Conservation (phyloP, 1,140 invertebrate species). For the Dreissena polymorpha region DNA sequence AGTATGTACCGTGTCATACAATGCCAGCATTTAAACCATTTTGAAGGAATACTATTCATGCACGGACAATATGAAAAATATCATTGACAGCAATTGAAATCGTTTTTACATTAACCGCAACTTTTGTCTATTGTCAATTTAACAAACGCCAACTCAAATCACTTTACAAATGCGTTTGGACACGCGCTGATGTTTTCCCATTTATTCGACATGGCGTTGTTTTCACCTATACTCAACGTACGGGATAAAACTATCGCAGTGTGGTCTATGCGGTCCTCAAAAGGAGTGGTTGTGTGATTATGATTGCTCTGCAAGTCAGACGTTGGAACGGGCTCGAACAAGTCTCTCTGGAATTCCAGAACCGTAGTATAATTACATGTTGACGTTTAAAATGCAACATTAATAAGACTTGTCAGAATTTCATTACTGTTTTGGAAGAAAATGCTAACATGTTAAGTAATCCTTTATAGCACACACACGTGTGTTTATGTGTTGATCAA, state of each 20-base stretch:
- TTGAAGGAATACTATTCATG: no score
- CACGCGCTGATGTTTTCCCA: conserved; percentile 57
- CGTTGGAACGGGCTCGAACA: conserved; percentile 21
- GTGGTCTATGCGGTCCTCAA: conserved; percentile 58
- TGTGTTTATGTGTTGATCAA: no score
- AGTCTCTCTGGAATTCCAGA: conserved; percentile 40
- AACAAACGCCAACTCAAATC: background rate
- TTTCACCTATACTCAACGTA: conserved; percentile 65
- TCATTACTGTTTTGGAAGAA: background rate
- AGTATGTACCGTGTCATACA: no score
- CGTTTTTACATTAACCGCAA: no score
- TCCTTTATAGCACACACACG: no score
- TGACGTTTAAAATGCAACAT: background rate
- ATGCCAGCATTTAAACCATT: no score
- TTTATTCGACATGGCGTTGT: conserved; percentile 56
- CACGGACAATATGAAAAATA: no score
- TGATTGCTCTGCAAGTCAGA: conserved; percentile 52
- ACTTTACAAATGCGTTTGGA: conserved; percentile 35
- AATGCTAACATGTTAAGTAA: no score
- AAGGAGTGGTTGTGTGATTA: conserved; percentile 56
- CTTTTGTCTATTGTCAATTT: no score
- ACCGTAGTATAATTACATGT: background rate
- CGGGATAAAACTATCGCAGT: conserved; percentile 58
- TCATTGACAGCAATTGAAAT: no score
- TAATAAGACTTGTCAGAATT: background rate